Base-by-base conservation (phyloP, 2,888 invertebrate species). In the Trissolcus brochymenae region DNA sequence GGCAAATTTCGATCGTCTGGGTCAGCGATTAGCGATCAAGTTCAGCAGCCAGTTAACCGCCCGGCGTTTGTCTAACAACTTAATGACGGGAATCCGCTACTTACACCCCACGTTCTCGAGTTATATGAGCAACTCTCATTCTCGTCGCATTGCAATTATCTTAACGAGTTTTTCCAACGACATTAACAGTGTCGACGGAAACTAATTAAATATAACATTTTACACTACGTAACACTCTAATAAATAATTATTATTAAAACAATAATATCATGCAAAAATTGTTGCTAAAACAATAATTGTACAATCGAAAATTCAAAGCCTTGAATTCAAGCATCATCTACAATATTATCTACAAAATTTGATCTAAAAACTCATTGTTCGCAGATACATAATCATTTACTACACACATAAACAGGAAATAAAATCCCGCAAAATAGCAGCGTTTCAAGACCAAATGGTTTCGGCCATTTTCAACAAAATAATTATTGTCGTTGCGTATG, bases 31-130 rank as follows among this genome's bases (percentile, higher is more conserved):
- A 70, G 61, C 71, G 66, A 71, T 76, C 83, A 84, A 86, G 85
- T 85, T 87, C 85, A 85, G 85, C 84, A 85, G 82, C 82, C 83
- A 82, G 84, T 86, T 85, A 86, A 83, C 83, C 80, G 80, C 50
- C 53, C 60, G 14, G 77, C 80, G 78, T 76, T 75, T 62, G 68
- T 55, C 84, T 87, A 87, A 87, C 86, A 83, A 87, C 87, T 85
- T 87, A 87, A 87, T 87, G 87, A 87, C 86, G 84, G 87, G 84
- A 87, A 86, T 87, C 83, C 84, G 80, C 86, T 84, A 86, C 86
- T 87, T 87, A 86, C 57, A 57, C 59, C 71, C 59, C 25, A 40
- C 56, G 25, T 55, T 62, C 56, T 21, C 25, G 50, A 41, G n/a
- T 54, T 61, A 46, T 55, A 29, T 21, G 55, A 51, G 35, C 68